Percentiles rank a stretch among this genome's conserved stretches.
phyloP scores from a whole-genome alignment of 2,797 vertebrate genomes.

The Pangasius djambal region DNA sequence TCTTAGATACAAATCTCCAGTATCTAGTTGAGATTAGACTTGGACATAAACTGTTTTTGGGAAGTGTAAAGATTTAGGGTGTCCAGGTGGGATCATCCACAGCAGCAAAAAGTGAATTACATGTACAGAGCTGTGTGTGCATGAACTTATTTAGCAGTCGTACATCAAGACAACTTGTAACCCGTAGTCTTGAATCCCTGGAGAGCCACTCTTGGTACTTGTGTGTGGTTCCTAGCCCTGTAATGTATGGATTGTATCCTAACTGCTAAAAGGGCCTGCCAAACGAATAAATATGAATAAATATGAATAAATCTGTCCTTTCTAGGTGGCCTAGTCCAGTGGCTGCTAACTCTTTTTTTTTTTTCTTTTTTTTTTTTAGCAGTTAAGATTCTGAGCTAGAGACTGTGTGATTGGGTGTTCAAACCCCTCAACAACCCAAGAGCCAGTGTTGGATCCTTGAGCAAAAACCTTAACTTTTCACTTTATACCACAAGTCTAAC shows the following conservation, averaged over 20 bases:
- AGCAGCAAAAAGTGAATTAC: background rate
- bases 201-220: background rate
- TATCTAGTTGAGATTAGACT: background rate
- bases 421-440: background rate
- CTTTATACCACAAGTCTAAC: background rate
- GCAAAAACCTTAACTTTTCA: background rate
- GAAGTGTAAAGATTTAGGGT: background rate
- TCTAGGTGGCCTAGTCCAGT: background rate
- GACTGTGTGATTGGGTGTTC: background rate
- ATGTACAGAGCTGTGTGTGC: background rate
- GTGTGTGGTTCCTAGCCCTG: background rate
- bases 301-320: too few species aligned
- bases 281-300: too few species aligned
- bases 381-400: background rate
- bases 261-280: background rate
- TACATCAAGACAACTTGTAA: background rate
- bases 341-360: background rate
- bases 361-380: background rate
- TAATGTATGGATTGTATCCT: background rate
- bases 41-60: background rate
- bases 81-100: background rate
- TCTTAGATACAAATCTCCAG: background rate
- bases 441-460: background rate
- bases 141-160: background rate
- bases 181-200: too few species aligned